Base-by-base conservation (phyloP, 37 sponge, comb jelly and placozoan species). In the Chondrosia reniformis region DNA sequence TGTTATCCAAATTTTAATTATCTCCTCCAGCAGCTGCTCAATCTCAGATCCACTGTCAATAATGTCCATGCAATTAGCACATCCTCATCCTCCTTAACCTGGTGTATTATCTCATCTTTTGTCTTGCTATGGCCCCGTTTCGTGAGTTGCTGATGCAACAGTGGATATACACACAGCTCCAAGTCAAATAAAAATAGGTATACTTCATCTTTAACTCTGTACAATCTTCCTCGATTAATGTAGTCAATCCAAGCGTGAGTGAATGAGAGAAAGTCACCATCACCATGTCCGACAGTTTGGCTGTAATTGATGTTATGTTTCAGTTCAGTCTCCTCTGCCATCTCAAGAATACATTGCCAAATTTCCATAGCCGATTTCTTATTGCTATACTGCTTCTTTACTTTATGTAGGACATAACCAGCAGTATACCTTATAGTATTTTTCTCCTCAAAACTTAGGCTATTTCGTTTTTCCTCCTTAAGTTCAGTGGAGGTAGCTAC, bases 391-490 rank as follows among this genome's bases (percentile, higher is more conserved):
- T 15, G 10, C 15, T 49, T 49, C 52, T 49, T 49, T 19, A 49
- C 15, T 7, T 64, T 64, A 4, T 2, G 28, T 3, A 64, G 34
- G 1, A 32, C 34, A 32, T 17, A 64, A 2, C 66, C 66, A 33
- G 66, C 36, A 64, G 33, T 28, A 32, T 64, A 64, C 34, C 66
- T 27, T 32, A 64, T 64, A 36, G 66, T 36, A 64, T 64, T 64
- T 3, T 28, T 36, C 32, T 64, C 66, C 2, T 4, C 36, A 4
- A 64, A 4, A 2, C 34, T 33, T 2, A 64, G 19, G 7, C 4
- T 64, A 33, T 27, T 13, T 7, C 66, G 28, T 4, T 36, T 64
- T 28, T 64, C 36, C 34, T 13, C 66, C 7, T 64, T 64, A 19
- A 2, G 4, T 32, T 33, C 66, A 2, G 33, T 2, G 4, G 15